These are phyloP conservation scores for Molossus molossus DNA, from an alignment of 2,797 vertebrate species.

Conservation along the genomic window DNA sequence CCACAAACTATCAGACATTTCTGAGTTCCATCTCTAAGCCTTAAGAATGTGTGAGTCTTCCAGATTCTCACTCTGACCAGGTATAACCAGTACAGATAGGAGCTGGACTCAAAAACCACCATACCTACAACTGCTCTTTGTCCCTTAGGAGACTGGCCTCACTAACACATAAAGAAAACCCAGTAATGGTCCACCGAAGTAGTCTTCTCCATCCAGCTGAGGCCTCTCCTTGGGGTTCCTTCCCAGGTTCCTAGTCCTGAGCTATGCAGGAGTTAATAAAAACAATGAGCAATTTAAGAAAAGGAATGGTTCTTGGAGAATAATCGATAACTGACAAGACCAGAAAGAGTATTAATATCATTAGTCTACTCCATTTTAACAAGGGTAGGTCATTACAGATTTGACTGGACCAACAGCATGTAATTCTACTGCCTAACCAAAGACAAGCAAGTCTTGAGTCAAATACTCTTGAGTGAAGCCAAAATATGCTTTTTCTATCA, in stretches of 20 bases:
- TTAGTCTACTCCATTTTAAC: background rate
- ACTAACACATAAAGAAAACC: background rate
- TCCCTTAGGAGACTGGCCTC: background rate
- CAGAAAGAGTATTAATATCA: constrained; percentile 19
- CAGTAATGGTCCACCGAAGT: background rate
- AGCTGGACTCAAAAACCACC: background rate
- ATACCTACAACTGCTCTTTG: background rate
- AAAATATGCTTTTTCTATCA: constrained; percentile 45
- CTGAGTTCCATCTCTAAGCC: background rate
- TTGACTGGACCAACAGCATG: background rate
- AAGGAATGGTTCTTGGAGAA: constrained; percentile 21
- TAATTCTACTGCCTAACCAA: constrained; percentile 2
- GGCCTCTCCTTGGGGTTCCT: constrained; percentile 39
- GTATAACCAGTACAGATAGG: background rate
- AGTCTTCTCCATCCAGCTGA: background rate
- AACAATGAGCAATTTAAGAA: background rate
- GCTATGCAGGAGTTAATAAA: constrained; percentile 37
- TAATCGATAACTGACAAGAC: background rate
- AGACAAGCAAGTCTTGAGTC: constrained; percentile 30
- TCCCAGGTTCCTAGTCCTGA: background rate
- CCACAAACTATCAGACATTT: background rate
- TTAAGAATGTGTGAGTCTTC: background rate
- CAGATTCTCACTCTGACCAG: background rate
- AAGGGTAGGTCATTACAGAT: background rate
- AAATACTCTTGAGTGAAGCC: constrained; percentile 49